A percentile compares a stretch with the other conserved stretches of the same genome.
Evolutionary conservation across 2,797 vertebrate species (phyloP).

Genomic region (Psittacula echo): DNA sequence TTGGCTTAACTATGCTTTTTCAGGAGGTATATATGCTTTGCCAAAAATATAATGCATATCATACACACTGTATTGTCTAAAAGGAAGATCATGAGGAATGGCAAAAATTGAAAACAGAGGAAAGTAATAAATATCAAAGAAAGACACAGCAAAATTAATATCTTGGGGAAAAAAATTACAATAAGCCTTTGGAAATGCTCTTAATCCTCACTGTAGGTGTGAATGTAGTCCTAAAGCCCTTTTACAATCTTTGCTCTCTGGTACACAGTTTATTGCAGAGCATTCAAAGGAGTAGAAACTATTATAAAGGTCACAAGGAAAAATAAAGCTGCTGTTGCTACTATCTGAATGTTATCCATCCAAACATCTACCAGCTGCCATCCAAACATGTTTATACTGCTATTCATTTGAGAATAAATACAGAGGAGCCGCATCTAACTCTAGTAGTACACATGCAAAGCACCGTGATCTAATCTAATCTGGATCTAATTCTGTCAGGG

Average conservation of each 20-base stretch:
- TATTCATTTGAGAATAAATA: neutral
- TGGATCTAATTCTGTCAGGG: neutral
- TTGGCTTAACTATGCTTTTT: neutral
- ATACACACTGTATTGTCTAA: neutral
- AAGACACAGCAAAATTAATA: neutral
- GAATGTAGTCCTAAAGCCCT: neutral
- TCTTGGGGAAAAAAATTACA: neutral
- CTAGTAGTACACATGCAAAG: neutral
- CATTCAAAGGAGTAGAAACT: neutral
- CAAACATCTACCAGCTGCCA: neutral
- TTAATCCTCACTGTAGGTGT: neutral
- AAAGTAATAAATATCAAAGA: neutral
- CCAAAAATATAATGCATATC: neutral
- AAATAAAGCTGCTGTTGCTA: neutral
- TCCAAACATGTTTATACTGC: neutral
- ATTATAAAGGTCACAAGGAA: neutral
- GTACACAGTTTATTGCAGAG: neutral
- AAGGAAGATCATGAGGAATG: neutral
- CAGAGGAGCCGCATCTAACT: neutral
- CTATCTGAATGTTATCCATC: neutral
- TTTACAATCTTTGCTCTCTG: neutral
- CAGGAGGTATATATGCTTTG: neutral
- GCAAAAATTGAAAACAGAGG: neutral
- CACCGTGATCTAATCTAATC: neutral
- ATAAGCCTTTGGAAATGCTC: neutral